phyloP scores from a whole-genome alignment of 2,797 vertebrate species.

The Hoplostethus mediterraneus region DNA sequence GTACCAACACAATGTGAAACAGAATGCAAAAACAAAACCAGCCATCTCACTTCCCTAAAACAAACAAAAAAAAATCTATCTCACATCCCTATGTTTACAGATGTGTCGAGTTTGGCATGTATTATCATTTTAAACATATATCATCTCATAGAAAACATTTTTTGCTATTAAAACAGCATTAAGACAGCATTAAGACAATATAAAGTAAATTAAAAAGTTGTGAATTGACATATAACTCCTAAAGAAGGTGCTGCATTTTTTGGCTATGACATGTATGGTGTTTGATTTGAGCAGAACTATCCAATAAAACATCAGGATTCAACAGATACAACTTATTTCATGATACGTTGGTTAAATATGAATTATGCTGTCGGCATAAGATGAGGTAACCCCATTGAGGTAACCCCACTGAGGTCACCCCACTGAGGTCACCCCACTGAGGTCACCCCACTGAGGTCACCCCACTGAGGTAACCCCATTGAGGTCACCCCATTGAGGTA shows the following conservation, averaged over 20 bases:
- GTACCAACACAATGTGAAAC: constrained; percentile 46
- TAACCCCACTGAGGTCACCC: background rate
- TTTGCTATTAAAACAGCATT: constrained; percentile 61
- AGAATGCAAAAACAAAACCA: constrained; percentile 39
- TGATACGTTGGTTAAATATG: constrained; percentile 11
- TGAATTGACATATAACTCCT: constrained; percentile 23
- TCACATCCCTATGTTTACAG: constrained; percentile 42
- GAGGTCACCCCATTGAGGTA: background rate
- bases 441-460: background rate
- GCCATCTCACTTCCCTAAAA: constrained; percentile 19
- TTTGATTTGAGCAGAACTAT: constrained; percentile 9
- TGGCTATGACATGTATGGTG: constrained; percentile 22
- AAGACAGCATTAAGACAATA: constrained; percentile 69
- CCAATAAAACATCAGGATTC: constrained; percentile 13
- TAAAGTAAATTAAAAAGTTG: constrained; percentile 52
- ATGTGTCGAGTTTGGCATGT: constrained; percentile 53
- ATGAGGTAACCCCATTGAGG: background rate
- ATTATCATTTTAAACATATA: constrained; percentile 40
- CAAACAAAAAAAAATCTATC: constrained; percentile 13
- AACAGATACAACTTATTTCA: constrained; percentile 17
- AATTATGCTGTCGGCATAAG: background rate
- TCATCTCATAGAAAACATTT: constrained; percentile 61
- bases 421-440: background rate
- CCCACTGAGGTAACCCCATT: background rate
- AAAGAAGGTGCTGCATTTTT: constrained; percentile 57